Conservation (phyloP, 2,797 vertebrate species). For the Rhadinocentrus ornatus region DNA sequence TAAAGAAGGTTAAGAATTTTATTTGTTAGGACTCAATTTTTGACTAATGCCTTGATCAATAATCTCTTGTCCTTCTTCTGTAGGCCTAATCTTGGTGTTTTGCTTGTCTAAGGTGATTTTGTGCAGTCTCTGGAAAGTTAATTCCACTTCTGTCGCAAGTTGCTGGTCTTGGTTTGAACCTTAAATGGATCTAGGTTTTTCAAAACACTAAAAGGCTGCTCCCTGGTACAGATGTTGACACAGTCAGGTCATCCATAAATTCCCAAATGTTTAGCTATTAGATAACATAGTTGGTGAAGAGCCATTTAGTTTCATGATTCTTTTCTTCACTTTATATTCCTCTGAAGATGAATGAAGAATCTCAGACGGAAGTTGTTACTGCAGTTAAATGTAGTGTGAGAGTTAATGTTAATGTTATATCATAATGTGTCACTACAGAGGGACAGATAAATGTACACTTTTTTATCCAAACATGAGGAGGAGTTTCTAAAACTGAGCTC, state of each 20-base stretch:
- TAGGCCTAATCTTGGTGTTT: background rate
- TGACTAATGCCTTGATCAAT: background rate
- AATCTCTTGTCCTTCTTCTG: background rate
- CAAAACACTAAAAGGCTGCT: background rate
- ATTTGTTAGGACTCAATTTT: background rate
- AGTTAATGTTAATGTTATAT: background rate
- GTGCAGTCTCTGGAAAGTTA: background rate
- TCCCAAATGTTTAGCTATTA: background rate
- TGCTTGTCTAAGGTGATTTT: background rate
- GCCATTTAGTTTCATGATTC: background rate
- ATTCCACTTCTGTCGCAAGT: background rate
- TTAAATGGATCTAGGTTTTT: background rate
- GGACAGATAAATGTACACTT: background rate
- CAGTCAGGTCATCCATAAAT: background rate
- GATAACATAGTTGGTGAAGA: background rate
- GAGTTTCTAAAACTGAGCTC: background rate
- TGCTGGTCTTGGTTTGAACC: background rate
- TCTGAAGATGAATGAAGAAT: background rate
- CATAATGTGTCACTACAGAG: background rate
- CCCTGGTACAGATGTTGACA: background rate
- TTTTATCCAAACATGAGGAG: background rate
- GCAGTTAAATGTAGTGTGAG: background rate
- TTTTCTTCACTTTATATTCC: background rate
- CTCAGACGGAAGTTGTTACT: background rate
- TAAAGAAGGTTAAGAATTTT: background rate